These are phyloP conservation scores for Sigmodon hispidus DNA, from an alignment of 2,113 vertebrate species.

Conservation along the genomic window DNA sequence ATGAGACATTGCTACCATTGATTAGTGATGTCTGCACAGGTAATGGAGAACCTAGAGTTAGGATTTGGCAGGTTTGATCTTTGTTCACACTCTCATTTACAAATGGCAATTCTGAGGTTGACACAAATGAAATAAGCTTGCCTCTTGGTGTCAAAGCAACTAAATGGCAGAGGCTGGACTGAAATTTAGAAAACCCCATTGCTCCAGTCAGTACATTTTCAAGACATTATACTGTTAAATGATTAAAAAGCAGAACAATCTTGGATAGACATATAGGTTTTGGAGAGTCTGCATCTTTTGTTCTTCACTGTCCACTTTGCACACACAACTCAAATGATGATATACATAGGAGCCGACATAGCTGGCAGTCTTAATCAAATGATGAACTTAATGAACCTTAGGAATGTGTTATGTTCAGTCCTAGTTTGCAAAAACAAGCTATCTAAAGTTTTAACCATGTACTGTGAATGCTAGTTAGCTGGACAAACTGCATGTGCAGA, in stretches of 20 bases:
- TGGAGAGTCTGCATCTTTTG: background rate
- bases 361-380: background rate
- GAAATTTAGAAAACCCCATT: constrained; percentile 15
- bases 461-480: background rate
- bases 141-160: background rate
- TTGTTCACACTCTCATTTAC: background rate
- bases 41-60: background rate
- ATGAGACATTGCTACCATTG: background rate
- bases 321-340: background rate
- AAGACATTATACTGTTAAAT: background rate
- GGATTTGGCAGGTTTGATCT: background rate
- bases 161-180: background rate
- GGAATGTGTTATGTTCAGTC: background rate
- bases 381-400: background rate
- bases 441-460: background rate
- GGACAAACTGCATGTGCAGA: background rate
- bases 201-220: background rate
- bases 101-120: background rate
- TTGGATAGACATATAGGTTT: background rate
- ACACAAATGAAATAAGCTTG: background rate
- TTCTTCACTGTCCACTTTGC: background rate
- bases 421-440: background rate
- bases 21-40: background rate
- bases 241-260: background rate
- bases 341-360: background rate